A percentile compares a stretch with the other conserved stretches of the same genome.
Conservation (phyloP, 2,113 vertebrate genomes). For the Lagopus muta region DNA sequence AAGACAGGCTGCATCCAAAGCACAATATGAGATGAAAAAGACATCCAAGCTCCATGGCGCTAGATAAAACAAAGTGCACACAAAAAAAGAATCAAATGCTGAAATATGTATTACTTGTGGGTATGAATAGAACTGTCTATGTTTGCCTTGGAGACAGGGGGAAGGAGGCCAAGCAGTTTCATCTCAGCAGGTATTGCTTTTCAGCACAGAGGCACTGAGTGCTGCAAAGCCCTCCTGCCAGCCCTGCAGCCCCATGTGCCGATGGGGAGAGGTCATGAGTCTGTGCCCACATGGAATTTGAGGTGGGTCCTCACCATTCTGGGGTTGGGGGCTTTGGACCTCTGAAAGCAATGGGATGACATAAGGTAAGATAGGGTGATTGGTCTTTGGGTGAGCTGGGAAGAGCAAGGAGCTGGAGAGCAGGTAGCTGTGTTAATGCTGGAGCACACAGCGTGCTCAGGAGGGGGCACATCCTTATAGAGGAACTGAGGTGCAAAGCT, state of each 20-base stretch:
- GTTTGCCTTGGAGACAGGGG: constrained; percentile 59
- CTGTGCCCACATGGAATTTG: background rate
- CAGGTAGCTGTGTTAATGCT: rapidly evolving
- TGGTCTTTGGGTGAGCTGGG: background rate
- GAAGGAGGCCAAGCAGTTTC: constrained; percentile 25
- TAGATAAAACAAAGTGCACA: constrained; percentile 37
- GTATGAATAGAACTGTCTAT: constrained; percentile 28
- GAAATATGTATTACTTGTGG: constrained; percentile 30
- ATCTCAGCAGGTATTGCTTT: constrained; percentile 65
- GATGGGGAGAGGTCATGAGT: background rate
- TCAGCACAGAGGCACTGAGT: constrained; percentile 1
- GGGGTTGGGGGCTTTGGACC: background rate
- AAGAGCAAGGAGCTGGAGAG: background rate
- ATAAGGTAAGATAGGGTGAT: background rate
- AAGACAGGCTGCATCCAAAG: constrained; percentile 17
- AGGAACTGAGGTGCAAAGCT: background rate
- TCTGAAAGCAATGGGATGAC: background rate
- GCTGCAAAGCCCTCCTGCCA: constrained; percentile 23
- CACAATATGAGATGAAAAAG: constrained; percentile 22
- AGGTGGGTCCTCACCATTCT: background rate
- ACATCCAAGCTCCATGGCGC: constrained; percentile 13
- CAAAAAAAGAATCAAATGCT: background rate
- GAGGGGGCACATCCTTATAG: background rate
- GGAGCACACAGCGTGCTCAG: background rate
- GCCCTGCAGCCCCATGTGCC: background rate